Conservation (phyloP, 2,113 vertebrate genomes). For the Macquaria australasica region DNA sequence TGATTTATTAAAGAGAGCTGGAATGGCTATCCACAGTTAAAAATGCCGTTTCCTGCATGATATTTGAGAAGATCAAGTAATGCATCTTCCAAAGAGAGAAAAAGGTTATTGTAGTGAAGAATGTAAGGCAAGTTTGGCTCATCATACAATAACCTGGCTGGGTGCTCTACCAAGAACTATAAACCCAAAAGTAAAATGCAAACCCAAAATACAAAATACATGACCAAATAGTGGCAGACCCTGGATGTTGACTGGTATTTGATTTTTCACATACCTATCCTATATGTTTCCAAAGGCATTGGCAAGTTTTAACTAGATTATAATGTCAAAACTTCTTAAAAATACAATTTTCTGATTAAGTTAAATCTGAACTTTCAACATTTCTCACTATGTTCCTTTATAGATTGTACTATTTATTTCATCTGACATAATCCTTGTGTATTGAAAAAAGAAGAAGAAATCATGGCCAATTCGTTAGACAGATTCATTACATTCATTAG, state of each 20-base stretch:
- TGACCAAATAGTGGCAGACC: background rate
- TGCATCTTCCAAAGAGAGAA: background rate
- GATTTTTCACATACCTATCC: background rate
- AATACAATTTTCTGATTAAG: background rate
- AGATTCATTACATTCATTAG: constrained; percentile 46
- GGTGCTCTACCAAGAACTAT: background rate
- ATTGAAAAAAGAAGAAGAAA: constrained; percentile 17
- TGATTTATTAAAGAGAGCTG: background rate
- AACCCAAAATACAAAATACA: background rate
- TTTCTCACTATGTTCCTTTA: background rate
- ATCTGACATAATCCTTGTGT: background rate
- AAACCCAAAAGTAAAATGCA: background rate
- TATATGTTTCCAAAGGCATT: background rate
- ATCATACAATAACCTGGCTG: background rate
- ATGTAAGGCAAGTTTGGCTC: too few species aligned
- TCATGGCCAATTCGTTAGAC: constrained; percentile 24
- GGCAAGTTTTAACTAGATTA: background rate
- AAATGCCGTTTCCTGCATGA: too few species aligned
- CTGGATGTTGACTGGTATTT: background rate
- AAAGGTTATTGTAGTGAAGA: background rate
- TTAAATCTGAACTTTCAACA: background rate
- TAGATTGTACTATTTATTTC: background rate
- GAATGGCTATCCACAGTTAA: background rate
- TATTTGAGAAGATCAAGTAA: background rate
- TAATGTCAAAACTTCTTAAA: background rate